Evolutionary conservation across 2,113 vertebrate species (phyloP).

Genomic region (Dasyornis broadbenti): DNA sequence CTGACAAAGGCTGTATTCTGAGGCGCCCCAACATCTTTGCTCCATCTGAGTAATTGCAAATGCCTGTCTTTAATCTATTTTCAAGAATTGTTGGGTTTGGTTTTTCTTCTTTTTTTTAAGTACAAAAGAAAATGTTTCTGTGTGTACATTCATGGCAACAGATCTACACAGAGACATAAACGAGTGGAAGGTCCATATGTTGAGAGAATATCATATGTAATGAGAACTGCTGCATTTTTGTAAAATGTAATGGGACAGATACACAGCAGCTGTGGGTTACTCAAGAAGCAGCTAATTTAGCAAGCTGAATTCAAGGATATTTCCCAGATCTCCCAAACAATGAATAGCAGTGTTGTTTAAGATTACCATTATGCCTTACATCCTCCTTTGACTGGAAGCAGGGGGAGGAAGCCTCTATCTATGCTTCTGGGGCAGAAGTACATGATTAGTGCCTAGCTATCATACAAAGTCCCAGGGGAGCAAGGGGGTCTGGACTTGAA

Average conservation of each 20-base stretch:
- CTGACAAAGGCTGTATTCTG: not conserved
- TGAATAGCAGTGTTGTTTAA: slow-evolving; percentile 69
- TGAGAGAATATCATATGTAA: not conserved
- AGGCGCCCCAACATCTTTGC: not conserved
- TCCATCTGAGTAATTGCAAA: slow-evolving; percentile 18
- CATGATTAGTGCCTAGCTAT: slow-evolving; percentile 65
- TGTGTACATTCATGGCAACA: not conserved
- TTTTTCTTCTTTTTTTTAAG: not conserved
- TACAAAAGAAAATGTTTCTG: slow-evolving; percentile 29
- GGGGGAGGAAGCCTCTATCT: slow-evolving; percentile 62
- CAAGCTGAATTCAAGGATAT: slow-evolving; percentile 63
- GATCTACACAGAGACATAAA: not conserved
- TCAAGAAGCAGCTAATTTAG: slow-evolving; percentile 64
- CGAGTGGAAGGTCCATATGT: slow-evolving; percentile 21
- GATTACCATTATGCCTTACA: slow-evolving; percentile 53
- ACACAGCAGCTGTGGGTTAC: slow-evolving; percentile 57
- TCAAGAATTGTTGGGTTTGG: not conserved
- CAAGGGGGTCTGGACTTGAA: slow-evolving; percentile 49
- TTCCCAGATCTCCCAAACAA: slow-evolving; percentile 63
- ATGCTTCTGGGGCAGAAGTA: slow-evolving; percentile 54
- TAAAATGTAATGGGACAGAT: slow-evolving; percentile 24
- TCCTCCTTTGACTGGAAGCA: slow-evolving; percentile 54
- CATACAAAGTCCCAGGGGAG: slow-evolving; percentile 60
- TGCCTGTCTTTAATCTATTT: slow-evolving; percentile 38
- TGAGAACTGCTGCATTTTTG: slow-evolving; percentile 30